These are phyloP conservation scores for Lemur catta DNA, from an alignment of 2,797 vertebrate species.

Conservation along the genomic window DNA sequence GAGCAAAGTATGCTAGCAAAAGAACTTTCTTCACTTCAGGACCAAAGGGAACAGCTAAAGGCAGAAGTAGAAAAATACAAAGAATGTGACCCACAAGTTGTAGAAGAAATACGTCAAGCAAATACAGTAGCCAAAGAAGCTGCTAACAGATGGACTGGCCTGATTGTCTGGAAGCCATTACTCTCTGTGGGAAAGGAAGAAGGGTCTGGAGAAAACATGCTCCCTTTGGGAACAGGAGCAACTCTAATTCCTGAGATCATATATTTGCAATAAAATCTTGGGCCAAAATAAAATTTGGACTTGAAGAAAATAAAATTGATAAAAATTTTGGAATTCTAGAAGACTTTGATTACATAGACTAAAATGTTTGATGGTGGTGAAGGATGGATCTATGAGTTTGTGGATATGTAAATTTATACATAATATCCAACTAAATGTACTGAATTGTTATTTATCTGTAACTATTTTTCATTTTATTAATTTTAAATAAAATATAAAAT, in stretches of 20 bases:
- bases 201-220: not conserved
- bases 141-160: not conserved
- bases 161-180: slow-evolving; percentile 36
- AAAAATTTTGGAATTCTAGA: slow-evolving; percentile 98
- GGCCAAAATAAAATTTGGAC: too few species aligned
- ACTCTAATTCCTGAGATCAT: not conserved
- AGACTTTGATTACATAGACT: slow-evolving; percentile 97
- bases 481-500: slow-evolving; percentile 60
- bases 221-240: not conserved
- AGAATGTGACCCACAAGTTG: slow-evolving; percentile 95
- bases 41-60: slow-evolving; percentile 87
- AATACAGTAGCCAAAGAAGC: too few species aligned
- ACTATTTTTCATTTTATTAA: slow-evolving; percentile 2
- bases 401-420: slow-evolving; percentile 65
- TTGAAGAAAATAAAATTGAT: slow-evolving; percentile 89
- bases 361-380: slow-evolving; percentile 62
- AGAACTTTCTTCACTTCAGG: slow-evolving; percentile 87
- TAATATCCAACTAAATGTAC: slow-evolving; percentile 37
- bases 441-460: not conserved
- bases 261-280: too few species aligned
- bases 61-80: slow-evolving; percentile 92
- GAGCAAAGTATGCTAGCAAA: slow-evolving; percentile 88
- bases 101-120: slow-evolving; percentile 91
- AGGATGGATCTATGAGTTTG: not conserved
- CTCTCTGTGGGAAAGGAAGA: not conserved